A percentile compares a stretch with the other conserved stretches of the same genome.
These are phyloP conservation scores for Leucophenga varia DNA, from an alignment of 1,140 invertebrate species.

Conservation along the genomic window DNA sequence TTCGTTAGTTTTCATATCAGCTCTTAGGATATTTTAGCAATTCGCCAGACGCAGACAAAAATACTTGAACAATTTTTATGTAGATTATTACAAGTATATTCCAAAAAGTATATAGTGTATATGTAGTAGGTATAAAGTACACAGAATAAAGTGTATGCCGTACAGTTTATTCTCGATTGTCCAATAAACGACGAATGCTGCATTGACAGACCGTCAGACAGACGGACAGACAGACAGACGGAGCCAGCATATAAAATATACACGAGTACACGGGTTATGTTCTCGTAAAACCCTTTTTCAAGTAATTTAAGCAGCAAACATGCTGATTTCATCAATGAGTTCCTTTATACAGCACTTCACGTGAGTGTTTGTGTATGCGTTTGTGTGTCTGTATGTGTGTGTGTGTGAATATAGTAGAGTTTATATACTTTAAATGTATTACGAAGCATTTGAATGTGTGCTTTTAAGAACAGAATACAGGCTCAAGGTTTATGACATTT, in stretches of 20 bases:
- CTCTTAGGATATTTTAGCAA: slow-evolving; percentile 6
- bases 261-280: slow-evolving; percentile 9
- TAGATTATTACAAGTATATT: slow-evolving; percentile 40
- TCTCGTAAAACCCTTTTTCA: slow-evolving; percentile 47
- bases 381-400: slow-evolving; percentile 11
- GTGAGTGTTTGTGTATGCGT: too few relatives aligned
- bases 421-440: slow-evolving; percentile 7
- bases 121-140: slow-evolving; percentile 11
- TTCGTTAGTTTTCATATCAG: background rate
- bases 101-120: slow-evolving; percentile 16
- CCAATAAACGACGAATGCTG: slow-evolving; percentile 1
- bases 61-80: slow-evolving; percentile 43
- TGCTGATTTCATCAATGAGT: too few relatives aligned
- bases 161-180: background rate
- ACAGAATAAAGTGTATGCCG: too few relatives aligned
- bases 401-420: too few relatives aligned
- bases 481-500: slow-evolving; percentile 42
- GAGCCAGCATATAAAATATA: slow-evolving; percentile 10
- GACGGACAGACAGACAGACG: background rate
- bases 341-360: too few relatives aligned
- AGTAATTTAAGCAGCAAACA: slow-evolving; percentile 47
- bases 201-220: background rate
- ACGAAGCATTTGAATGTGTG: background rate
- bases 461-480: background rate
- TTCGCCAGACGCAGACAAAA: slow-evolving; percentile 16